Conservation (phyloP, 2,797 vertebrate species). For the Pipistrellus pipistrellus region DNA sequence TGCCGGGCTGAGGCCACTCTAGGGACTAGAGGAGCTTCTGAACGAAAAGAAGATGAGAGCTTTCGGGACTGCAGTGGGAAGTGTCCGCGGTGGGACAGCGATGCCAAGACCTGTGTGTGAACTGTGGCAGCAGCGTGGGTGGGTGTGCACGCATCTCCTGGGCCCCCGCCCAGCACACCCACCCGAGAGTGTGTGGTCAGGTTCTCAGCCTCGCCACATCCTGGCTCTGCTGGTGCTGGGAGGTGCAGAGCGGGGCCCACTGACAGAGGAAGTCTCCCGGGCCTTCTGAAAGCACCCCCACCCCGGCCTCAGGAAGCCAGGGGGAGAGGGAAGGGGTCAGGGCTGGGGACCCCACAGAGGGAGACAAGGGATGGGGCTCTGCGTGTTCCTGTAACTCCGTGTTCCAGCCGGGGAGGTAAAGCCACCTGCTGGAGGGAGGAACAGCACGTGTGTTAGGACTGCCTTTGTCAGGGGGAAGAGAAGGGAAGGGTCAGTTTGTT, state of each 20-base stretch:
- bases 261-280: not conserved
- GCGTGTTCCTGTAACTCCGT: not conserved
- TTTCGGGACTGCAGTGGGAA: not conserved
- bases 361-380: not conserved
- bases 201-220: conserved; percentile 46
- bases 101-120: not conserved
- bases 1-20: not conserved
- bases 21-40: conserved; percentile 45
- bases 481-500: not conserved
- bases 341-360: not conserved
- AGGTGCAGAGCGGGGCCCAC: not conserved
- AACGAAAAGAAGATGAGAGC: conserved; percentile 39
- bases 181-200: not conserved
- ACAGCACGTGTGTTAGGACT: not conserved
- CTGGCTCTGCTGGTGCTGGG: conserved; percentile 45
- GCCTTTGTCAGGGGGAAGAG: not conserved
- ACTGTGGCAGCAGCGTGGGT: not conserved
- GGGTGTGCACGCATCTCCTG: not conserved
- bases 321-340: not conserved
- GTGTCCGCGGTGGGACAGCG: not conserved
- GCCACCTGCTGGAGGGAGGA: not conserved
- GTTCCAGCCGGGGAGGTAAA: not conserved
- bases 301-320: not conserved
- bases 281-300: not conserved
- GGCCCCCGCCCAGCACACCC: not conserved